Percentiles rank a stretch among this genome's conserved stretches.
phyloP scores from a whole-genome alignment of 1,140 invertebrate genomes.

The Papilio polytes region DNA sequence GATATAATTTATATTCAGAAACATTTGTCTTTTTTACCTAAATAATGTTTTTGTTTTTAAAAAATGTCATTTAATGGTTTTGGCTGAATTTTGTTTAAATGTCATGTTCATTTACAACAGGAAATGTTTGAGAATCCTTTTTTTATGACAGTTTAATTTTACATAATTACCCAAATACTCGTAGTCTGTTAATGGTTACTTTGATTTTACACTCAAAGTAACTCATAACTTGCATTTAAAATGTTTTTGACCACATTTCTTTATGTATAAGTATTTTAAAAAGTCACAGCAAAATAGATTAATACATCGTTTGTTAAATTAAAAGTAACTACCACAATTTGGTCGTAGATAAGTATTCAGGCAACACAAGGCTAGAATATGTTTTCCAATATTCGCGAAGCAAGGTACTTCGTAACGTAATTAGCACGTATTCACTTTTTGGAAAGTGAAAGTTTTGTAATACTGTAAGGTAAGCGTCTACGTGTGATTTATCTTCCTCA shows the following conservation, averaged over 20 bases:
- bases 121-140: background rate
- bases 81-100: background rate
- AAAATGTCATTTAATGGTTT: background rate
- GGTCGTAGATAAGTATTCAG: background rate
- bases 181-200: background rate
- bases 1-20: no score
- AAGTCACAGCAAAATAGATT: no score
- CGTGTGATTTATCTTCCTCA: background rate
- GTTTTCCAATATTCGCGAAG: conserved; percentile 25
- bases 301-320: background rate
- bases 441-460: conserved; percentile 27
- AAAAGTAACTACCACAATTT: background rate
- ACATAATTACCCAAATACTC: background rate
- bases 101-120: background rate
- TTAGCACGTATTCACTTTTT: conserved; percentile 30
- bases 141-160: conserved; percentile 3
- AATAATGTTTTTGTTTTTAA: background rate
- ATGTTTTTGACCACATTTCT: background rate
- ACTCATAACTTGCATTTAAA: background rate
- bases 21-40: no score
- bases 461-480: background rate
- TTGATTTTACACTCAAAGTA: background rate
- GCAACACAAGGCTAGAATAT: conserved; percentile 6
- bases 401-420: background rate
- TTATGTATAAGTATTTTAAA: no score